Evolutionary conservation across 2,113 vertebrate species (phyloP), one percentile per base, ranked within the genome.

Genomic region (Sciurus niger): DNA sequence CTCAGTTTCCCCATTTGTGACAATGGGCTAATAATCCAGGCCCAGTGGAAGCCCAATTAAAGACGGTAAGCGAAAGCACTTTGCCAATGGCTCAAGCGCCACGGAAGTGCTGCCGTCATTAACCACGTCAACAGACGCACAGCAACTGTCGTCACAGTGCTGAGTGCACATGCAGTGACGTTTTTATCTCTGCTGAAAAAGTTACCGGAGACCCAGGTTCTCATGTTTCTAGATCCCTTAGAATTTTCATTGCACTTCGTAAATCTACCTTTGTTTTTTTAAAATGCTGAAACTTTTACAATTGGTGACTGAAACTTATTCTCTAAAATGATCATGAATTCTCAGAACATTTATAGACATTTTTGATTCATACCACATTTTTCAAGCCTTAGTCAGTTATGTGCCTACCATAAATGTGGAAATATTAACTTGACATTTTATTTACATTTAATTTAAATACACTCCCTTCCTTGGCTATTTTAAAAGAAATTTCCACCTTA

Each of bases 141-240:
- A 76, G 55, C 65, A 83, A 94, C 85, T 72, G 80, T 73, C 92
- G 83, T 94, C 80, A 85, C 0, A 78, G 53, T 43, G 85, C 46
- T 46, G 74, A 65, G 37, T 76, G 79, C 89, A 92, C 87, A 95
- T 43, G 80, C 17, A 79, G 77, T 84, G 92, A 79, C 25, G 85
- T 82, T 93, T 96, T 93, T 46, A 91, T 84, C 90, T 16, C 67
- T 80, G 55, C 32, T 63, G 53, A 84, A 63, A 67, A 89, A 93
- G 46, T 76, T 84, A 94, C n/a, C 40, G 86, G 93, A 84, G 79
- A 89, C 51, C 46, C 55, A 87, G n/a, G 48, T 74, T 60, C 85
- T 43, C 68, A 17, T 78, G 67, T 73, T 74, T 55, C 92, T 83
- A 72, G 72, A 67, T 74, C 34, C 60, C 58, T 72, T 76, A 76